Evolutionary conservation across 2,888 invertebrate species (phyloP).

Genomic region (Sinotaia quadrata): DNA sequence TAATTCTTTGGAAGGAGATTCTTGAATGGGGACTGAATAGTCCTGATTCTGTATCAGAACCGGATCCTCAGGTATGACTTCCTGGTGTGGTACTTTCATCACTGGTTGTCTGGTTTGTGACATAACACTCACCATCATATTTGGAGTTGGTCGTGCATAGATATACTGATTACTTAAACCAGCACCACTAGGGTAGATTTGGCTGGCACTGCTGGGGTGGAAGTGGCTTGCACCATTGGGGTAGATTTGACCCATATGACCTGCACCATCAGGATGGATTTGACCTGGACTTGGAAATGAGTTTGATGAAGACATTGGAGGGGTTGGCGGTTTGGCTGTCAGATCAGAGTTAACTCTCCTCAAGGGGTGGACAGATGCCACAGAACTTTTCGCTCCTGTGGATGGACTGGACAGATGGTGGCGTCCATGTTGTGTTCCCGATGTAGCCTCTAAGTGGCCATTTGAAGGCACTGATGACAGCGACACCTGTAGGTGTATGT

Average conservation of each 20-base stretch:
- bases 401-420: constrained; percentile 19
- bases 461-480: not conserved
- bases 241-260: constrained; percentile 26
- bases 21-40: constrained; percentile 30
- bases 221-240: constrained; percentile 32
- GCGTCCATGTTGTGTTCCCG: not conserved
- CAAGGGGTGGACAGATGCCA: constrained; percentile 31
- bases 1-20: constrained; percentile 47
- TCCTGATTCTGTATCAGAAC: constrained; percentile 26
- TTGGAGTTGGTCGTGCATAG: constrained; percentile 46
- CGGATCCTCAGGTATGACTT: constrained; percentile 34
- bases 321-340: constrained; percentile 36
- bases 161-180: constrained; percentile 17
- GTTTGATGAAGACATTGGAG: constrained; percentile 27
- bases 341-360: constrained; percentile 36
- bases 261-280: constrained; percentile 25
- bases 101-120: constrained; percentile 41
- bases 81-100: constrained; percentile 36
- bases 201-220: too few species aligned
- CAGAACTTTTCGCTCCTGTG: constrained; percentile 1
- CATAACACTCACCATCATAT: constrained; percentile 47
- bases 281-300: constrained; percentile 38
- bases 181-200: constrained; percentile 6
- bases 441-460: not conserved
- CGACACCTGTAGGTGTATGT: constrained; percentile 16